A percentile compares a stretch with the other conserved stretches of the same genome.
Conservation (phyloP, 2,888 invertebrate genomes). For the Acronicta leporina region DNA sequence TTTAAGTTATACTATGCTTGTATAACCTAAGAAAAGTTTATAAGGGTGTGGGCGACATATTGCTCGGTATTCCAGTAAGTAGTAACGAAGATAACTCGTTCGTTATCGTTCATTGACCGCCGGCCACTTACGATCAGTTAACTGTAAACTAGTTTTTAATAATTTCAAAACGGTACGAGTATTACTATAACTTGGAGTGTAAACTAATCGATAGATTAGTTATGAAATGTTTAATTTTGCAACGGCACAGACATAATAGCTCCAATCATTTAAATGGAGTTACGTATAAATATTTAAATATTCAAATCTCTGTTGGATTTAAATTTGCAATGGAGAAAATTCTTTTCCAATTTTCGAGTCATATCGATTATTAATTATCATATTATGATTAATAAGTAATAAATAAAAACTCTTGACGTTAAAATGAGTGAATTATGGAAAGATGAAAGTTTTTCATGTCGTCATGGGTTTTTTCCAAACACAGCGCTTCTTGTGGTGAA, state of each 20-base stretch:
- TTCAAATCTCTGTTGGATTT: slow-evolving; percentile 27
- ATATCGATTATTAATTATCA: slow-evolving; percentile 4
- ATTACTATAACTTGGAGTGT: slow-evolving; percentile 18
- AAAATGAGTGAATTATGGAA: slow-evolving; percentile 16
- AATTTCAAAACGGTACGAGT: slow-evolving; percentile 37
- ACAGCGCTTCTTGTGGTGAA: slow-evolving; percentile 14
- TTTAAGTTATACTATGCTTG: neutral
- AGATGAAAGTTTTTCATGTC: slow-evolving; percentile 40
- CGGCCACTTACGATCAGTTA: slow-evolving; percentile 41
- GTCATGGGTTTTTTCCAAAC: slow-evolving; percentile 38
- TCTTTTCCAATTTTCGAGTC: slow-evolving; percentile 17
- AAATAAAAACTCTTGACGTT: slow-evolving; percentile 9
- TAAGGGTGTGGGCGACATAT: slow-evolving; percentile 22
- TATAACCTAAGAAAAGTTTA: slow-evolving; percentile 26
- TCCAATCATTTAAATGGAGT: slow-evolving; percentile 27
- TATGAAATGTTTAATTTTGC: slow-evolving; percentile 43
- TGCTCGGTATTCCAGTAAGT: slow-evolving; percentile 46
- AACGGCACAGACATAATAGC: slow-evolving; percentile 33
- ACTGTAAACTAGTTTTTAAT: slow-evolving; percentile 52
- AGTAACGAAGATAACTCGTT: slow-evolving; percentile 58
- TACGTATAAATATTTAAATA: slow-evolving; percentile 32
- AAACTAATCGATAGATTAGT: slow-evolving; percentile 31
- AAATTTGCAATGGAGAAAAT: slow-evolving; percentile 22
- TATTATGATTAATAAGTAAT: slow-evolving; percentile 5
- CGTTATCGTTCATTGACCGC: slow-evolving; percentile 67